A percentile compares a stretch with the other conserved stretches of the same genome.
Evolutionary conservation across 2,113 vertebrate genomes (phyloP).

Genomic region (Barnardius zonarius): DNA sequence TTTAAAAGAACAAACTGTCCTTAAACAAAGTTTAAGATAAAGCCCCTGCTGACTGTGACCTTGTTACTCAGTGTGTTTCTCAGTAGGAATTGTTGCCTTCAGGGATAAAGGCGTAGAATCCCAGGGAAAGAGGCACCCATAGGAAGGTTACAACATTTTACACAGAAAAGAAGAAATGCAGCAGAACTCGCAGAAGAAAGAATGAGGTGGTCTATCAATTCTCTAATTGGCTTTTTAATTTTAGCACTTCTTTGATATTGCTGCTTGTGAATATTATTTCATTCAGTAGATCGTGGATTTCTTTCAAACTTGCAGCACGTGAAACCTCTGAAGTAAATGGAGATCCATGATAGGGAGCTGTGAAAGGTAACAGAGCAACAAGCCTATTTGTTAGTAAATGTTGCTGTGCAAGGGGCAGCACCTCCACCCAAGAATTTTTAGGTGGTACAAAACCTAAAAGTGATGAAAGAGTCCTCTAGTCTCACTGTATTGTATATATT

Average conservation of each 20-base stretch:
- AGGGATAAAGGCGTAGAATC: background rate
- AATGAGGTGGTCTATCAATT: background rate
- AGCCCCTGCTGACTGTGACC: background rate
- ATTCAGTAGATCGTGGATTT: background rate
- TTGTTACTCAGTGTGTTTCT: background rate
- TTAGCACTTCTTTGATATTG: background rate
- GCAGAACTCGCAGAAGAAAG: background rate
- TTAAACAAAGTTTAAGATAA: conserved; percentile 17
- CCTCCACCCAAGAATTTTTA: background rate
- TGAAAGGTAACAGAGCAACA: background rate
- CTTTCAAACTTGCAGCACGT: background rate
- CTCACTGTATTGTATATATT: background rate
- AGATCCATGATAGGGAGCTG: background rate
- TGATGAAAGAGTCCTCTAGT: background rate
- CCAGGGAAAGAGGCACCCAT: background rate
- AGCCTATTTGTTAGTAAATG: background rate
- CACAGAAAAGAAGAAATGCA: background rate
- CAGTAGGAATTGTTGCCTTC: background rate
- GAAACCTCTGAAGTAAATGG: background rate
- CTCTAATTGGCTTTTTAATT: background rate
- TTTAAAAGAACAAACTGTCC: background rate
- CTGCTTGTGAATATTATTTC: background rate
- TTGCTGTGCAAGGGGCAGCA: background rate
- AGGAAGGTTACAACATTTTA: background rate
- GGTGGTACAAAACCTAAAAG: background rate